Conservation (phyloP, 2,888 invertebrate genomes). For the Plebejus melissa region DNA sequence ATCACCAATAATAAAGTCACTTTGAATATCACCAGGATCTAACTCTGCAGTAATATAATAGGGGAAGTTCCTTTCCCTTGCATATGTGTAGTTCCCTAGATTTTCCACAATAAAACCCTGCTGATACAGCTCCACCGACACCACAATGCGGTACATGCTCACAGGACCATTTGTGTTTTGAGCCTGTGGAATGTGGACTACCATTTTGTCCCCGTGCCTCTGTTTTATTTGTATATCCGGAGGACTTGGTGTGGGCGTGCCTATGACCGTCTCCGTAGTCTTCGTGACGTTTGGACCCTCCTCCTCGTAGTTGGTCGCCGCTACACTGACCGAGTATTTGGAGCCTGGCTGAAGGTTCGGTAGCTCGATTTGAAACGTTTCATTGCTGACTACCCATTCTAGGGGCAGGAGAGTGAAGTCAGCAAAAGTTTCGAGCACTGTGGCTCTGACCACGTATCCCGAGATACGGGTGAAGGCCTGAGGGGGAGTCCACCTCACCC, state of each 20-base stretch:
- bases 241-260: conserved; percentile 85
- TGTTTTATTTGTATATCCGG: conserved; percentile 82
- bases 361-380: conserved; percentile 77
- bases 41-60: conserved; percentile 93
- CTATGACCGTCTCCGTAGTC: conserved; percentile 84
- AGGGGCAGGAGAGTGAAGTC: conserved; percentile 66
- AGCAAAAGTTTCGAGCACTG: conserved; percentile 78
- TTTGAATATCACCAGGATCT: conserved; percentile 80
- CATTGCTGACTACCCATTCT: conserved; percentile 80
- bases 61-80: conserved; percentile 82
- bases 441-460: conserved; percentile 77
- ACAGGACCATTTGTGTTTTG: conserved; percentile 89
- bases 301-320: conserved; percentile 80
- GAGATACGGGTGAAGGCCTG: conserved; percentile 73
- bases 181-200: conserved; percentile 83
- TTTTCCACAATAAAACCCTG: conserved; percentile 81
- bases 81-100: conserved; percentile 82
- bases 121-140: conserved; percentile 82
- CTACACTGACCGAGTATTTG: conserved; percentile 85
- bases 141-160: conserved; percentile 85
- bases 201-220: conserved; percentile 80
- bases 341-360: conserved; percentile 86
- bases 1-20: conserved; percentile 88
- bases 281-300: conserved; percentile 78
- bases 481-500: conserved; percentile 79